Base-by-base conservation (phyloP, 2,888 invertebrate genomes). In the Bedellia somnulentella region DNA sequence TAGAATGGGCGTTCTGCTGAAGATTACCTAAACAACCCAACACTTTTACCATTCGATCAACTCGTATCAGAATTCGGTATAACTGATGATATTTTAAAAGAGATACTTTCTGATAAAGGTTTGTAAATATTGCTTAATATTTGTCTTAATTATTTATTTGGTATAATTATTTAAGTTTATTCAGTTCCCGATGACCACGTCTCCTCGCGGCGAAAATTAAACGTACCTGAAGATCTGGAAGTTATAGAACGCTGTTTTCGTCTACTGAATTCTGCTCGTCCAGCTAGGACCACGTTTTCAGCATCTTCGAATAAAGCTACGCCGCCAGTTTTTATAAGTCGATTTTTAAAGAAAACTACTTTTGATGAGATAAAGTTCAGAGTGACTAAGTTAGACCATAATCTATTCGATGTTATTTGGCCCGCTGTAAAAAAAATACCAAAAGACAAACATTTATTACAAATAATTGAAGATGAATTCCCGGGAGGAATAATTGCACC, bases 401-500 rank as follows among this genome's bases (percentile, higher is more conserved):
- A 87, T 52, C 79, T 94, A 3, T 87, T 92, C 48, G 93, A 94
- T 56, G 82, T 93, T 14, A 87, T 93, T 49, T 91, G 90, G 85
- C 93, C 93, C 9, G 90, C 91, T 32, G 85, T 93, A 41, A 86
- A 89, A 52, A 90, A 88, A 56, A 76, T 88, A 29, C 83, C 84
- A 1, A 61, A 71, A 16, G 82, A 80, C 38, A 68, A 66, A 44
- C 77, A 73, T 36, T 67, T 80, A 36, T 40, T 71, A 23, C 71
- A 75, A 45, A 79, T 80, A 16, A 68, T 85, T 11, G 85, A 86
- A 46, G 83, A 83, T 58, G 87, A 89, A 41, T 83, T 86, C 44
- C 82, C 85, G 24, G 81, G 85, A 12, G 89, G 88, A 9, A 78
- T 93, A 15, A 82, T 90, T 4, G 89, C 89, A 1, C 91, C 93